Evolutionary conservation across 2,113 vertebrate genomes (phyloP).

Genomic region (Syngnathus typhle): DNA sequence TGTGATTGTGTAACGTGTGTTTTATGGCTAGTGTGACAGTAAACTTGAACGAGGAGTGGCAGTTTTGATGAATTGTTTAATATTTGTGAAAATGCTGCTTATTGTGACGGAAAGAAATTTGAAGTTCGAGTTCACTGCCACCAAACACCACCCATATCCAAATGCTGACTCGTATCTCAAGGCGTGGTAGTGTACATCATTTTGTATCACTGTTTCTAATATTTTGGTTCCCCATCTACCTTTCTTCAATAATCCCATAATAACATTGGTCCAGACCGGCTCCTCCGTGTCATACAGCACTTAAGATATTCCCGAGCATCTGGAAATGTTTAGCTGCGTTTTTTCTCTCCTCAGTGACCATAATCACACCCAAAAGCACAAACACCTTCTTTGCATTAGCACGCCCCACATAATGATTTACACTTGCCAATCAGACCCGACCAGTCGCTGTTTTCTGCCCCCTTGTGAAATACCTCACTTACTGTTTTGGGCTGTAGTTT

Average conservation of each 20-base stretch:
- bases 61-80: too few species aligned
- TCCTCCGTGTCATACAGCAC: conserved; percentile 40
- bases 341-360: conserved; percentile 45
- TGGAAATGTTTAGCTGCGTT: conserved; percentile 66
- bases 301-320: conserved; percentile 64
- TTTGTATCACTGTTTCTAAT: not conserved
- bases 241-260: conserved; percentile 48
- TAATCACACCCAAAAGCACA: conserved; percentile 56
- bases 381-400: conserved; percentile 60
- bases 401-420: conserved; percentile 1
- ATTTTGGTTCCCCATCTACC: not conserved
- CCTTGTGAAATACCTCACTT: conserved; percentile 37
- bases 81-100: too few species aligned
- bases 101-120: too few species aligned
- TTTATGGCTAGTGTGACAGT: too few species aligned
- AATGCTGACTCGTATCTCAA: too few species aligned
- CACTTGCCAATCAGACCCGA: conserved; percentile 21
- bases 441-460: conserved; percentile 13
- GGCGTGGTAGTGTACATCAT: not conserved
- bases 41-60: too few species aligned
- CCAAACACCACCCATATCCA: too few species aligned
- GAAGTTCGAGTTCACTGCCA: too few species aligned
- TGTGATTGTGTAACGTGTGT: too few species aligned
- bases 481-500: conserved; percentile 28
- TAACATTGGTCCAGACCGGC: conserved; percentile 43